These are phyloP conservation scores for Tholera decimalis DNA, from an alignment of 2,888 invertebrate species.

Conservation along the genomic window DNA sequence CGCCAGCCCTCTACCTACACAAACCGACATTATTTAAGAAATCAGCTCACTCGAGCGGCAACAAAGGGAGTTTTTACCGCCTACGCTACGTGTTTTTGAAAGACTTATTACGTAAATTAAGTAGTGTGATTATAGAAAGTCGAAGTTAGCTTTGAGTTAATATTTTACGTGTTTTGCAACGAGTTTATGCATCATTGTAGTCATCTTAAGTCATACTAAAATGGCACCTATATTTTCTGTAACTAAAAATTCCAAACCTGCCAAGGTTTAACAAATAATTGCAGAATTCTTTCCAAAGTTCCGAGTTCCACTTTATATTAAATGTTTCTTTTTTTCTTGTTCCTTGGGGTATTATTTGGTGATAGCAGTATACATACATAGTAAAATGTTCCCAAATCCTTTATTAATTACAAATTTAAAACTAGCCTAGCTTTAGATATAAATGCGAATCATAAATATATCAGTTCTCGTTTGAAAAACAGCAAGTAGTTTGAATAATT, in stretches of 20 bases:
- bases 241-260: too few relatives aligned
- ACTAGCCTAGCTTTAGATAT: not conserved
- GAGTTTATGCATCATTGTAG: not conserved
- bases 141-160: slow-evolving; percentile 36
- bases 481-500: slow-evolving; percentile 23
- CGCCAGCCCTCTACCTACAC: slow-evolving; percentile 85
- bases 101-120: slow-evolving; percentile 76
- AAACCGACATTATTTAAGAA: slow-evolving; percentile 91
- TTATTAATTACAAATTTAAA: too few relatives aligned
- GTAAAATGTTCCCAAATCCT: too few relatives aligned
- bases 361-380: too few relatives aligned
- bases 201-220: too few relatives aligned
- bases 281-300: too few relatives aligned
- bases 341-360: too few relatives aligned
- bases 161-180: slow-evolving; percentile 24
- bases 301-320: too few relatives aligned
- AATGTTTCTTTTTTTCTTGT: too few relatives aligned
- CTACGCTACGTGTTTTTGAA: slow-evolving; percentile 83
- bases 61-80: slow-evolving; percentile 88
- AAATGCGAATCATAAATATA: slow-evolving; percentile 4
- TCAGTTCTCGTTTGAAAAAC: slow-evolving; percentile 7
- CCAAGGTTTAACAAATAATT: too few relatives aligned
- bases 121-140: slow-evolving; percentile 64
- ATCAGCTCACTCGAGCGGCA: slow-evolving; percentile 89
- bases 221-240: too few relatives aligned